Percentiles rank a stretch among this genome's conserved stretches.
These are phyloP conservation scores for Lepilemur septentrionalis DNA, from an alignment of 2,797 vertebrate genomes.

Conservation along the genomic window DNA sequence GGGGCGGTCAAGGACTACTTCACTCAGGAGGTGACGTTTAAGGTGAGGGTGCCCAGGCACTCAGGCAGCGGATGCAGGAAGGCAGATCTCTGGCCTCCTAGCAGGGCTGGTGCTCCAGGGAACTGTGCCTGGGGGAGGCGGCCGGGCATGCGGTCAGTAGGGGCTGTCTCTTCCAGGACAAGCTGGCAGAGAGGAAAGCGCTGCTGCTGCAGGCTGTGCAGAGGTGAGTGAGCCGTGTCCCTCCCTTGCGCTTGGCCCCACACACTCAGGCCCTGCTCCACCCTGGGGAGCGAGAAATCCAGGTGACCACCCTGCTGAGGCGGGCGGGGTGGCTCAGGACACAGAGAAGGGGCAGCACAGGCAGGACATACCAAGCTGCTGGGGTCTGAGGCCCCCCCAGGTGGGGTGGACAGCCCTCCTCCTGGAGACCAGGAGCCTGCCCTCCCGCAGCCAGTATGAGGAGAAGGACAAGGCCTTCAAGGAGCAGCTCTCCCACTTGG, in stretches of 20 bases:
- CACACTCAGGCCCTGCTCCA: neutral
- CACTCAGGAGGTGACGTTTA: neutral
- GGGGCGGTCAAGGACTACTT: neutral
- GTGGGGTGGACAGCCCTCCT: neutral
- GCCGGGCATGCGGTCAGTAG: accelerated
- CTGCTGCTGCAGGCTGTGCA: conserved; percentile 90
- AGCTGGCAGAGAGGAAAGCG: conserved; percentile 90
- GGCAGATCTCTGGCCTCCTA: neutral
- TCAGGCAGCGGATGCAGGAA: neutral
- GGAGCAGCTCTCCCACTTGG: conserved; percentile 92
- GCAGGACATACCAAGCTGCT: neutral
- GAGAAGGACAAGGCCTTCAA: conserved; percentile 95
- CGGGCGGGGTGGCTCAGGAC: neutral
- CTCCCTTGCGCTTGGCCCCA: neutral
- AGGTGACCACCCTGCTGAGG: neutral
- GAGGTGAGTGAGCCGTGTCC: conserved; percentile 84
- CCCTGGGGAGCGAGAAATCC: neutral
- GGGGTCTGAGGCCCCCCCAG: neutral
- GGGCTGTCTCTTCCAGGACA: conserved; percentile 80
- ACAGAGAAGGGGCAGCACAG: no score
- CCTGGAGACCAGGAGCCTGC: neutral
- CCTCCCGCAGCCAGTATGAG: conserved; percentile 90
- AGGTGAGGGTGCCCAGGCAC: neutral
- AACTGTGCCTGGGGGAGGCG: neutral
- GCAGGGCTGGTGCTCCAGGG: neutral